Evolutionary conservation across 2,113 vertebrate genomes (phyloP).

Genomic region (Pygoscelis adeliae): DNA sequence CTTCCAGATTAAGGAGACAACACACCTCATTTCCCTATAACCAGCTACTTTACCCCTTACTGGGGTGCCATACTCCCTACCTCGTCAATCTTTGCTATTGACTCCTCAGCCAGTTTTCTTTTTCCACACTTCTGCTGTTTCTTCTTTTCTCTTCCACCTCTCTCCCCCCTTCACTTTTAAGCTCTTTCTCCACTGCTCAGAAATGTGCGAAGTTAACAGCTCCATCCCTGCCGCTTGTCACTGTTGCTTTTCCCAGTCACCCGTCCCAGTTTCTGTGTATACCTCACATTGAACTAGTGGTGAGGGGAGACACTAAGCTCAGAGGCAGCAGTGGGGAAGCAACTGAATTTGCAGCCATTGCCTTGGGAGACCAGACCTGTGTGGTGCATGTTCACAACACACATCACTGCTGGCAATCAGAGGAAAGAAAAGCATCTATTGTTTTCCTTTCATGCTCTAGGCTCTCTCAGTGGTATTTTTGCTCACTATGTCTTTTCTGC

Average conservation of each 20-base stretch:
- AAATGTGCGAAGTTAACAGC: background rate
- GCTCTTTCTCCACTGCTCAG: background rate
- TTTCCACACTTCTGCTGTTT: background rate
- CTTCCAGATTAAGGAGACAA: background rate
- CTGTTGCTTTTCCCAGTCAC: background rate
- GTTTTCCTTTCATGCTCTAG: background rate
- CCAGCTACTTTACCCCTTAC: background rate
- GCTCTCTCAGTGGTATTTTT: background rate
- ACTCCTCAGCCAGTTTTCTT: background rate
- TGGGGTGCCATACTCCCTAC: background rate
- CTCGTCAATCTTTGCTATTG: background rate
- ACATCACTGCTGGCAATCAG: background rate
- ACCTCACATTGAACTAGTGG: rapidly evolving
- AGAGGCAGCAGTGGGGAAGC: background rate
- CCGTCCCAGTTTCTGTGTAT: background rate
- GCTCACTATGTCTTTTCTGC: background rate
- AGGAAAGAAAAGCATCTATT: background rate
- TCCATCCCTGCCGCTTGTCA: background rate
- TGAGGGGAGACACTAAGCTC: background rate
- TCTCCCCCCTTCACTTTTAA: background rate
- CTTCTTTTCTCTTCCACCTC: background rate
- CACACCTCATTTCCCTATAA: background rate
- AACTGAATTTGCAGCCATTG: background rate
- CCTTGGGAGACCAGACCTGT: background rate
- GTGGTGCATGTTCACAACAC: background rate